Percentiles rank a stretch among this genome's conserved stretches.
These are phyloP conservation scores for Campylorhamphus procurvoides DNA, from an alignment of 2,113 vertebrate genomes.

Conservation along the genomic window DNA sequence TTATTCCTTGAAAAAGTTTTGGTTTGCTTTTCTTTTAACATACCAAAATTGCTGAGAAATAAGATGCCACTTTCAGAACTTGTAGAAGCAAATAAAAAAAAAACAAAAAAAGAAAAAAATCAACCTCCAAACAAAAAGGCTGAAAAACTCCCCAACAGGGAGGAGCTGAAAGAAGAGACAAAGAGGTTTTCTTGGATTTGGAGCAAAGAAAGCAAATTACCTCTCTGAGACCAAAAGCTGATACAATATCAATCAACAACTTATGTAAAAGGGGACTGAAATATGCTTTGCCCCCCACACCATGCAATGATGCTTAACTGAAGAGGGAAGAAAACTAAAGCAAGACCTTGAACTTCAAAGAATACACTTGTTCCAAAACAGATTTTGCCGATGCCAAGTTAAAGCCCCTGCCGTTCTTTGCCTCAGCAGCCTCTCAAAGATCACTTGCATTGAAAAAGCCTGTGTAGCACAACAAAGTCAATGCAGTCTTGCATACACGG, in stretches of 20 bases:
- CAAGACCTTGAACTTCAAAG: background rate
- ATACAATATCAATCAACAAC: background rate
- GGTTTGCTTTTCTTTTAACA: background rate
- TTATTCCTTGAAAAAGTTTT: background rate
- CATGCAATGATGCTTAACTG: background rate
- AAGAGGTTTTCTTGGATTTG: background rate
- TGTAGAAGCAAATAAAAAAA: background rate
- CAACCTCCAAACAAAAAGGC: background rate
- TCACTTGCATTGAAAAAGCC: accelerated
- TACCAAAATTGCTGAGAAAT: background rate
- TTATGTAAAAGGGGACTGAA: background rate
- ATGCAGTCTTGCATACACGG: accelerated
- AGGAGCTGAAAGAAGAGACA: background rate
- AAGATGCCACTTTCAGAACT: background rate
- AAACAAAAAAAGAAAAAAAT: background rate
- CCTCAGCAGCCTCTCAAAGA: background rate
- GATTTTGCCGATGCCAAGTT: background rate
- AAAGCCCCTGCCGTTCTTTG: background rate
- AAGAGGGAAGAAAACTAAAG: background rate
- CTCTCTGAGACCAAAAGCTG: background rate
- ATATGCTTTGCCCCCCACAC: background rate
- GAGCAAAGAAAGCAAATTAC: background rate
- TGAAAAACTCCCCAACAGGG: background rate
- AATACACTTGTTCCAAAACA: background rate
- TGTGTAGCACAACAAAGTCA: background rate